These are phyloP conservation scores for Mythimna impura DNA, from an alignment of 2,888 invertebrate species.

Conservation along the genomic window DNA sequence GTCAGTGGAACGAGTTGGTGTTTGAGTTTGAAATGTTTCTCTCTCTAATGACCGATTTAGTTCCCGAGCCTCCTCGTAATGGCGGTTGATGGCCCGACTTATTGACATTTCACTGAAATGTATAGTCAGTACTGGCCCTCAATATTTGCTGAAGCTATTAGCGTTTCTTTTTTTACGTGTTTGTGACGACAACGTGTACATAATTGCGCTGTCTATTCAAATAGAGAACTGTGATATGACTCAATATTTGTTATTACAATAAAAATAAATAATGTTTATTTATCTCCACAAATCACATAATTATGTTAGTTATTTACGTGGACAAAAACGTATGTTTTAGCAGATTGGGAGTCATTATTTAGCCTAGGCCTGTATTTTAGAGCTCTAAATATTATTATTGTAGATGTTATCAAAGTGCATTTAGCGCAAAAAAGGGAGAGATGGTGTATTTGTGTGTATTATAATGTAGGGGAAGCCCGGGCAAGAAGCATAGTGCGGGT, in stretches of 20 bases:
- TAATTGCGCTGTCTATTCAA: constrained; percentile 23
- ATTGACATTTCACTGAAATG: constrained; percentile 74
- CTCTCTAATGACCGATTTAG: constrained; percentile 83
- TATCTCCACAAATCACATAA: background rate
- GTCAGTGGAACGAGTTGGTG: constrained; percentile 79
- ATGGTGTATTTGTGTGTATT: no score
- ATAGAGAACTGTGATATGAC: constrained; percentile 24
- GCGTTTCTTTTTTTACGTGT: constrained; percentile 65
- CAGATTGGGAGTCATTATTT: no score
- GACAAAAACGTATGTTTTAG: no score
- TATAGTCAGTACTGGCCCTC: constrained; percentile 68
- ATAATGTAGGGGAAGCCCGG: no score
- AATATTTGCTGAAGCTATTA: constrained; percentile 77
- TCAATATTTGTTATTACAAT: constrained; percentile 19
- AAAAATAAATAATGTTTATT: no score
- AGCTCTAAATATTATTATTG: no score
- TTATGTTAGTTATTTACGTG: background rate
- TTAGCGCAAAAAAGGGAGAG: no score
- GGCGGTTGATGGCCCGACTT: constrained; percentile 76
- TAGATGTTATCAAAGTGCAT: no score
- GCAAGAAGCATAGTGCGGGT: no score
- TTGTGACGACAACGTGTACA: constrained; percentile 50
- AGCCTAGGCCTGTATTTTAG: no score
- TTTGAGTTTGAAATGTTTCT: constrained; percentile 87
- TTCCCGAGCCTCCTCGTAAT: constrained; percentile 73